Conservation (phyloP, 2,888 invertebrate species). For the Acanthosepion lycidas region DNA sequence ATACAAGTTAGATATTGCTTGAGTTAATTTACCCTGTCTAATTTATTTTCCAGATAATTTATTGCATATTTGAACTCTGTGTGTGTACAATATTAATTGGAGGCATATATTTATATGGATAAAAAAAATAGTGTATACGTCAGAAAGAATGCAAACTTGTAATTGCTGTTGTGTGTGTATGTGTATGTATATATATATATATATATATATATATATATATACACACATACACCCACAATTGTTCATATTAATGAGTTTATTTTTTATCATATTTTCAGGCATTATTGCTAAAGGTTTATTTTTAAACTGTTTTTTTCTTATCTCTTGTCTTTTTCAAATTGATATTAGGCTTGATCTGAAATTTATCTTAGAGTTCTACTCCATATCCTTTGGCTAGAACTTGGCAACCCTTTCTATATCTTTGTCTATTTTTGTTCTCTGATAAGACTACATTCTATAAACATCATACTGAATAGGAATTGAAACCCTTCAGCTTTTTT, state of each 20-base stretch:
- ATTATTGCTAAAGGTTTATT: neutral
- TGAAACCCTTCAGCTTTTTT: neutral
- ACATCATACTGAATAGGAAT: too few species aligned
- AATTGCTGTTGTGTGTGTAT: too few species aligned
- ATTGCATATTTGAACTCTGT: too few species aligned
- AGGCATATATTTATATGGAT: too few species aligned
- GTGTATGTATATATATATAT: too few species aligned
- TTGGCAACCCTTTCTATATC: neutral
- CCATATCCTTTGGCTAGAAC: neutral
- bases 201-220: too few species aligned
- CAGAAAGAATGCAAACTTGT: too few species aligned
- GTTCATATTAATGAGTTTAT: neutral
- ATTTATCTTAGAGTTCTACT: conserved; percentile 25
- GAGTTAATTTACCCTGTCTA: too few species aligned
- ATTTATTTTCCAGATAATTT: too few species aligned
- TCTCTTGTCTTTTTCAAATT: neutral
- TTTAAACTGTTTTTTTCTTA: neutral
- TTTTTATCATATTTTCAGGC: neutral
- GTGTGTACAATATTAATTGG: too few species aligned
- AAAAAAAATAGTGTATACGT: too few species aligned
- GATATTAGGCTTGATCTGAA: neutral
- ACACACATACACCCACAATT: neutral
- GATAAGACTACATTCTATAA: neutral
- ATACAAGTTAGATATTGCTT: too few species aligned
- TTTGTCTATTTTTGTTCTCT: neutral